Evolutionary conservation across 2,797 vertebrate species (phyloP).

Genomic region (Eutrigla gurnardus): DNA sequence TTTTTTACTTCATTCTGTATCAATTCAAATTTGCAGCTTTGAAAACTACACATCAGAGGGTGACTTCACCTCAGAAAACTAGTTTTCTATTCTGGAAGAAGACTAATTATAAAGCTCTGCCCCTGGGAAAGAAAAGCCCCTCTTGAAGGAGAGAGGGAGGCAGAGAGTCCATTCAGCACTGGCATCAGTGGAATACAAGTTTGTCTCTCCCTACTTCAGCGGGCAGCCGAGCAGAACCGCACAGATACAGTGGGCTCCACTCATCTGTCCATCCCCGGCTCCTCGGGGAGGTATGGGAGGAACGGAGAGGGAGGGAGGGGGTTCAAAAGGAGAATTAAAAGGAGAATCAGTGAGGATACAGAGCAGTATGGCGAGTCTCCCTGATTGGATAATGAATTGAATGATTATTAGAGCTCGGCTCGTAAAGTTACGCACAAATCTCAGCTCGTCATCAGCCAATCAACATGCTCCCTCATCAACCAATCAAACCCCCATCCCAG

Average conservation of each 20-base stretch:
- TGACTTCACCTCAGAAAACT: conserved; percentile 77
- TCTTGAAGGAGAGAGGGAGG: conserved; percentile 66
- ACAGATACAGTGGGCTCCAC: conserved; percentile 76
- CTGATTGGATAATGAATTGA: conserved; percentile 86
- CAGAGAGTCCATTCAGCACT: conserved; percentile 69
- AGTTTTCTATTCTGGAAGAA: conserved; percentile 82
- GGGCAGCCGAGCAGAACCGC: conserved; percentile 77
- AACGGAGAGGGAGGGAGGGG: conserved; percentile 45
- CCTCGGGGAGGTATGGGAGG: conserved; percentile 69
- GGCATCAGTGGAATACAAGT: conserved; percentile 72
- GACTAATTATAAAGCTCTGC: conserved; percentile 80
- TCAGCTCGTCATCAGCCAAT: conserved; percentile 75
- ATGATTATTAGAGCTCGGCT: conserved; percentile 77
- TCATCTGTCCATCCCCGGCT: conserved; percentile 79
- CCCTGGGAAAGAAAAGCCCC: conserved; percentile 76
- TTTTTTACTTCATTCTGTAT: conserved; percentile 31
- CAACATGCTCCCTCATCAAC: conserved; percentile 65
- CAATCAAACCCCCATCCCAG: conserved; percentile 63
- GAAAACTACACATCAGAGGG: conserved; percentile 58
- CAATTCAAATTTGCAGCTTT: conserved; percentile 51
- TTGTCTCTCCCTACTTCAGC: conserved; percentile 73
- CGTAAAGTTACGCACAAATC: conserved; percentile 62
- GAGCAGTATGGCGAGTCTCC: conserved; percentile 66
- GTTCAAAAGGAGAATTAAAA: conserved; percentile 60
- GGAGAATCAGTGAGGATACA: conserved; percentile 62